Conservation (phyloP, 2,888 invertebrate genomes). For the Hydriomena furcata region DNA sequence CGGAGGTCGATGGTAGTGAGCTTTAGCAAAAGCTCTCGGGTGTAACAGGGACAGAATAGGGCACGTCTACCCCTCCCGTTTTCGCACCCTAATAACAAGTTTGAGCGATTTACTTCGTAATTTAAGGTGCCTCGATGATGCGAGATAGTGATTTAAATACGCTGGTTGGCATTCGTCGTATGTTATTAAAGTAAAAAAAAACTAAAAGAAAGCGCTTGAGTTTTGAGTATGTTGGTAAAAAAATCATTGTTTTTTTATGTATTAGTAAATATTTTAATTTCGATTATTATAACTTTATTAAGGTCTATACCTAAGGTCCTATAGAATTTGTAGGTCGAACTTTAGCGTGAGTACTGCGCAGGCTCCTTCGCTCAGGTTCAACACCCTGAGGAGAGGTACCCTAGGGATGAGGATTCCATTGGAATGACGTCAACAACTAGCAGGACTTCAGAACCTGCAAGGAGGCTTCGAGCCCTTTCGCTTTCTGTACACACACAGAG, state of each 20-base stretch:
- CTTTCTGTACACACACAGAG: conserved; percentile 42
- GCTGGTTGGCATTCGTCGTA: too few species aligned
- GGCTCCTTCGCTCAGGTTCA: conserved; percentile 44
- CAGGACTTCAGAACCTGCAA: conserved; percentile 68
- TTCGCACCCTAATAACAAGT: conserved; percentile 44
- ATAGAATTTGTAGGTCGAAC: too few species aligned
- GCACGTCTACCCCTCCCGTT: conserved; percentile 49
- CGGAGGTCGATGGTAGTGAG: conserved; percentile 53
- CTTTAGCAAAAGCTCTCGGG: conserved; percentile 65
- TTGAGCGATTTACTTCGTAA: conserved; percentile 42
- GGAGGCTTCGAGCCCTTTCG: conserved; percentile 58
- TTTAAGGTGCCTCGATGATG: too few species aligned
- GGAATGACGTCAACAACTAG: conserved; percentile 84
- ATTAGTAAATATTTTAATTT: too few species aligned
- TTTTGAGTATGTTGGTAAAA: too few species aligned
- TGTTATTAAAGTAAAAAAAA: too few species aligned
- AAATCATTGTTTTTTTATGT: too few species aligned
- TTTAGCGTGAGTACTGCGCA: conserved; percentile 35
- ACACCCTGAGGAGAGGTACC: conserved; percentile 65
- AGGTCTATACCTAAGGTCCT: too few species aligned
- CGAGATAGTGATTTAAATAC: background rate
- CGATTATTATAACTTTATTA: too few species aligned
- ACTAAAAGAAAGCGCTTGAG: too few species aligned
- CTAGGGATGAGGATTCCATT: conserved; percentile 78
- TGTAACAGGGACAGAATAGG: conserved; percentile 58